phyloP scores from a whole-genome alignment of 2,888 invertebrate genomes.

The Orthosia gothica region DNA sequence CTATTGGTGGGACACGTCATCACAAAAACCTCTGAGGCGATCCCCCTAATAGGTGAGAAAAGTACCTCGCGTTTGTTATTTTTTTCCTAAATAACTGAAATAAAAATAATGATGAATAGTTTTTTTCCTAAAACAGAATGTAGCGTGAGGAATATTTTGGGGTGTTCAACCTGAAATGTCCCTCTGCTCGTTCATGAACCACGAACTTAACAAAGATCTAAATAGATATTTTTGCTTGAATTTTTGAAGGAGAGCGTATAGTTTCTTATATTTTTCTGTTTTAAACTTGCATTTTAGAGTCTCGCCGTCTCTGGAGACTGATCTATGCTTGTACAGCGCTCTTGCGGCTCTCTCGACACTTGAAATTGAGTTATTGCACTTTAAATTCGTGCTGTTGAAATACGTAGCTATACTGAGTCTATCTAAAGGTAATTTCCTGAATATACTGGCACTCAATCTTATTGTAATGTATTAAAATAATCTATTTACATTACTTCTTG shows the following conservation, averaged over 20 bases:
- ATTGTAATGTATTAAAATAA: conserved; percentile 90
- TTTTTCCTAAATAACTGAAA: conserved; percentile 69
- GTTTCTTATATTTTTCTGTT: conserved; percentile 79
- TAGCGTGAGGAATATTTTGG: conserved; percentile 83
- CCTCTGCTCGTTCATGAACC: conserved; percentile 83
- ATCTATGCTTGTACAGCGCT: conserved; percentile 80
- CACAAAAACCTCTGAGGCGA: conserved; percentile 99
- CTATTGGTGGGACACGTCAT: conserved; percentile 99
- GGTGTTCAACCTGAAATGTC: conserved; percentile 81
- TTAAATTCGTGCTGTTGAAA: conserved; percentile 78
- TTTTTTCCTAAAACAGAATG: conserved; percentile 76
- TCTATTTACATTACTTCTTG: conserved; percentile 66
- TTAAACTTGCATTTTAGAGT: conserved; percentile 84
- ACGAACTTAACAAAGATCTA: conserved; percentile 82
- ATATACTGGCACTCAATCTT: conserved; percentile 78
- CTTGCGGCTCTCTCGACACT: conserved; percentile 81
- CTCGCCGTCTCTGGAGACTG: conserved; percentile 76
- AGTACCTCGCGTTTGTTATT: conserved; percentile 75
- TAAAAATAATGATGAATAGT: conserved; percentile 74
- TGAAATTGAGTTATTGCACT: conserved; percentile 85
- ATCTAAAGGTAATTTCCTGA: conserved; percentile 72
- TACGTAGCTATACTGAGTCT: conserved; percentile 72
- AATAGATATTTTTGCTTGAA: conserved; percentile 87
- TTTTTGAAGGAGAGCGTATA: conserved; percentile 79
- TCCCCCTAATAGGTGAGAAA: conserved; percentile 98